Evolutionary conservation across 2,888 invertebrate species (phyloP).

Genomic region (Netelia inedita): DNA sequence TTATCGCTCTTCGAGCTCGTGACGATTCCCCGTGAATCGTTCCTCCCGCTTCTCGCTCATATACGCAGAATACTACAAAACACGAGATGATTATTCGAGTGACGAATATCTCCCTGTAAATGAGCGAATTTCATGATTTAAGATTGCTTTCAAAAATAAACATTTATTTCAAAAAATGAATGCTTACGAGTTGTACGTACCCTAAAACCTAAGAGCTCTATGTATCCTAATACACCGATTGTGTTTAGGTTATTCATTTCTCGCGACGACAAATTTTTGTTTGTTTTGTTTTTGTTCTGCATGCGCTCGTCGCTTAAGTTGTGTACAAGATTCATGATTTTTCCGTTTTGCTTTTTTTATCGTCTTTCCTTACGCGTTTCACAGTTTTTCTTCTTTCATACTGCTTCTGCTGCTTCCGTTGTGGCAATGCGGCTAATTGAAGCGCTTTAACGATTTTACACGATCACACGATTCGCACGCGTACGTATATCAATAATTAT

Average conservation of each 20-base stretch:
- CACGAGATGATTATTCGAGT: conserved; percentile 30
- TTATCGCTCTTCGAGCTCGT: conserved; percentile 24
- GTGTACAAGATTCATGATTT: conserved; percentile 74
- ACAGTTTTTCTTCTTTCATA: conserved; percentile 24
- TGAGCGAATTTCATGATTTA: conserved; percentile 62
- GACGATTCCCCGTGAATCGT: background rate
- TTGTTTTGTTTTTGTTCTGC: conserved; percentile 65
- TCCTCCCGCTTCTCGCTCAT: background rate
- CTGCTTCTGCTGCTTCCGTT: conserved; percentile 19
- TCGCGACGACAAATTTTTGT: conserved; percentile 44
- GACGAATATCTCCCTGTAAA: conserved; percentile 65
- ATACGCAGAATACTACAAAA: conserved; percentile 7
- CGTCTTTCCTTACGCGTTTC: conserved; percentile 42
- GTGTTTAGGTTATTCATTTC: conserved; percentile 77
- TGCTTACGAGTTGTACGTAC: conserved; percentile 83
- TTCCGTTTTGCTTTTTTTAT: conserved; percentile 58
- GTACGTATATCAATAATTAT: conserved; percentile 72
- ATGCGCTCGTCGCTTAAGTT: conserved; percentile 68
- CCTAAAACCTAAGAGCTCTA: conserved; percentile 82
- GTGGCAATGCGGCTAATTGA: conserved; percentile 70
- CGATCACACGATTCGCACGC: conserved; percentile 77
- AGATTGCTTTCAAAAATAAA: conserved; percentile 84
- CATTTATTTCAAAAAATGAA: conserved; percentile 85
- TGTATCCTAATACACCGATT: conserved; percentile 79
- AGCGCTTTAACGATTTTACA: conserved; percentile 75